Evolutionary conservation across 2,888 invertebrate genomes (phyloP), one percentile per base, ranked within the genome.

Genomic region (Pristionchus fissidentatus): DNA sequence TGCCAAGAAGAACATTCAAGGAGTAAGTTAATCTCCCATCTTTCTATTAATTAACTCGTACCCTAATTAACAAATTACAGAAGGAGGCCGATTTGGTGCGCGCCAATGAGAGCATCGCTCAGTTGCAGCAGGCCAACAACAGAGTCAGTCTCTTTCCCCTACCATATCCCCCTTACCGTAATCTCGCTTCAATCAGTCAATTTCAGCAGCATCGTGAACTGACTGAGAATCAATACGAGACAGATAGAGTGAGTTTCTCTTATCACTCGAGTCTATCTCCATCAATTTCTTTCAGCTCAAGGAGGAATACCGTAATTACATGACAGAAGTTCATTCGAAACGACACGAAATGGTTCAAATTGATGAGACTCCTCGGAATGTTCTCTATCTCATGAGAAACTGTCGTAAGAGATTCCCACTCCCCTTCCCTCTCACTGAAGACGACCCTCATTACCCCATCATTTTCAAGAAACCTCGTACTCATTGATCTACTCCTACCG

Each of bases 21-120:
- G 10, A 22, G 80, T 81, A 38, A 55, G 79, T 19, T 5, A n/a
- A 26, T 26, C 38, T 38, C 2, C 57, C 32, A 52, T 15, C 41
- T 41, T 55, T 57, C 41, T 10, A 38, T 49, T 43, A 7, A 43
- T 75, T 35, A 38, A 41, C 38, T 13, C n/a, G 19, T 22, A 15
- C 22, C 19, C 49, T 13, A 49, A 22, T 49, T 46, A 75, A 29
- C 29, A 35, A 62, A 3, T 55, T 62, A n/a, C 46, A 81, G 80
- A 81, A 62, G 32, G 80, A 81, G 4, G 80, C 80, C 4, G 62
- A 62, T 43, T 46, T 81, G n/a, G 80, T 81, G 22, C 46, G 80
- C 13, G 43, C 80, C 0, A 19, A 81, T n/a, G 80, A 81, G 19
- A 22, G n/a, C 8, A 81, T 46, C 46, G 43, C 43, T 19, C 4